Evolutionary conservation across 2,113 vertebrate species (phyloP), one percentile per base, ranked within the genome.

Genomic region (Pao palembangensis): DNA sequence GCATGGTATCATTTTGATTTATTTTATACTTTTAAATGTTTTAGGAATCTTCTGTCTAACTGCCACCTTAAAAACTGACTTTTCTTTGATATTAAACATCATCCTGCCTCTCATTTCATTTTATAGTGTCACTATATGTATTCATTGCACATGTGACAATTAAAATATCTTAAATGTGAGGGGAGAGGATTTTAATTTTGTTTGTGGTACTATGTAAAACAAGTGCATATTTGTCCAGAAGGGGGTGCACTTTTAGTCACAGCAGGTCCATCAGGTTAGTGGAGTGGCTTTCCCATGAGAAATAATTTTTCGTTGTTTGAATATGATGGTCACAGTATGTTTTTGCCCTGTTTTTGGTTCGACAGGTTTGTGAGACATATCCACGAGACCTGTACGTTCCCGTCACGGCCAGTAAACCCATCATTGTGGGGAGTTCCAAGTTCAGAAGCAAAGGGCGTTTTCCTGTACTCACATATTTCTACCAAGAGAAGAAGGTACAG

Each of bases 381-480:
- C 97, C 97, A 16, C 93, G 90, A 76, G 94, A 98, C 43, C 90
- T 98, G 50, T 98, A 98, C 41, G 96, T 97, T 80, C 97, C 96
- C 28, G 88, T 89, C 72, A 93, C 89, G 44, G 94, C 94, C 87
- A 98, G 93, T 87, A 98, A 94, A 75, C 95, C 95, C 18, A 93
- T 96, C 80, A 98, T 99, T 51, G 94, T 99, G 55, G 97, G 96
- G 23, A 98, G 96, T 71, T 98, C 96, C 81, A 99, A 98, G 84
- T 99, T 99, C 83, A 91, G 97, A 80, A 99, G 96, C 91, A 99
- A 99, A 93, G 96, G 96, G 53, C 93, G 97, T 31, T 98, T 99
- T 73, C 97, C 97, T 5, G 95, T 97, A 13, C 91, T 99, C 57
- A 98, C 95, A 0, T 98, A 98, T 78, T 98, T 95, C 78, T 94